A percentile compares a stretch with the other conserved stretches of the same genome.
phyloP scores from a whole-genome alignment of 2,888 invertebrate species.

The Meliscaeva auricollis region DNA sequence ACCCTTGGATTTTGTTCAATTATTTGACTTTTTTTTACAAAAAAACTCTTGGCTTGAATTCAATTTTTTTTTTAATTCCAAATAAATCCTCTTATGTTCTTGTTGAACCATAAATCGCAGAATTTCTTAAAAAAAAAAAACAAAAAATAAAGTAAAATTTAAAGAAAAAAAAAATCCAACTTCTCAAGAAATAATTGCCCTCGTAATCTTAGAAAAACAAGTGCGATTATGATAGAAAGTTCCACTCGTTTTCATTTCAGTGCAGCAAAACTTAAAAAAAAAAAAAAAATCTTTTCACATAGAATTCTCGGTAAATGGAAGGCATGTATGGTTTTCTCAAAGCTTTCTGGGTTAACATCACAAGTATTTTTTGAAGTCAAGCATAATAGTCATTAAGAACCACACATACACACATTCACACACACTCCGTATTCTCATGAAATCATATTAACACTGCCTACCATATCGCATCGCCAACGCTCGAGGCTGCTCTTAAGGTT shows the following conservation, averaged over 20 bases:
- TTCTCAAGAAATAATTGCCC: slow-evolving; percentile 27
- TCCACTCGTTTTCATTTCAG: slow-evolving; percentile 8
- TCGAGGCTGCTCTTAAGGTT: not conserved
- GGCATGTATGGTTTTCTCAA: slow-evolving; percentile 9
- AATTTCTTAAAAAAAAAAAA: not conserved
- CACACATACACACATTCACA: slow-evolving; percentile 1
- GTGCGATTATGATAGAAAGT: slow-evolving; percentile 4
- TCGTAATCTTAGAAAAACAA: slow-evolving; percentile 8
- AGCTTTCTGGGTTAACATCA: slow-evolving; percentile 28
- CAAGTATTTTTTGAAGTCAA: slow-evolving; percentile 48
- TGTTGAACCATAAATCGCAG: too few relatives aligned
- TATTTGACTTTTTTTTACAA: too few relatives aligned
- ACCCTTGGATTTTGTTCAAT: too few relatives aligned
- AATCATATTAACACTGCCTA: slow-evolving; percentile 35
- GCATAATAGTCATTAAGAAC: slow-evolving; percentile 42
- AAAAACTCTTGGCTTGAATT: too few relatives aligned
- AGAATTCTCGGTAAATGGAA: not conserved
- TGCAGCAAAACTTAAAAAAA: slow-evolving; percentile 5
- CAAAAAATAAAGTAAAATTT: too few relatives aligned
- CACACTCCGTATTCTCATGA: not conserved
- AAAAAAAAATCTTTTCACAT: slow-evolving; percentile 26
- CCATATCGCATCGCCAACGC: not conserved
- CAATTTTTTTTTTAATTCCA: too few relatives aligned
- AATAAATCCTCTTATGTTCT: too few relatives aligned
- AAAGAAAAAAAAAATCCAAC: not conserved